Percentiles rank a stretch among this genome's conserved stretches.
Evolutionary conservation across 2,113 vertebrate genomes (phyloP).

Genomic region (Cercocebus atys): DNA sequence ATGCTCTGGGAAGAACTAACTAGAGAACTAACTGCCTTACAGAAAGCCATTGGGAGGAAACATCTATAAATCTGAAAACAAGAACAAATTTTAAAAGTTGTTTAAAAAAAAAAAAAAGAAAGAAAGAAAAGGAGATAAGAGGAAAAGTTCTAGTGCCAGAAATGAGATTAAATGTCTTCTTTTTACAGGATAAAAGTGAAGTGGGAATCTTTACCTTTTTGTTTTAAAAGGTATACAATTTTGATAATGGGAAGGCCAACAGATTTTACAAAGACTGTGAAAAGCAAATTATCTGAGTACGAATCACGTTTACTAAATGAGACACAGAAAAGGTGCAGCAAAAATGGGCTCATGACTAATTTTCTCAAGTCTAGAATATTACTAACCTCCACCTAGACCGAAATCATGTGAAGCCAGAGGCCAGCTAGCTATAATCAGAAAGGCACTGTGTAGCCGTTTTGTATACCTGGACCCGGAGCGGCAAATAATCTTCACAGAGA

Average conservation of each 20-base stretch:
- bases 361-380: neutral
- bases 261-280: neutral
- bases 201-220: neutral
- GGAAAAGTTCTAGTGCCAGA: neutral
- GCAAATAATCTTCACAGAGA: constrained; percentile 90
- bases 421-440: neutral
- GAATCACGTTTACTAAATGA: neutral
- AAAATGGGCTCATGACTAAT: neutral
- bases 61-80: neutral
- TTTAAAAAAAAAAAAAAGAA: too few relatives aligned
- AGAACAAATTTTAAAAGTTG: neutral
- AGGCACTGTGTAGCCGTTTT: neutral
- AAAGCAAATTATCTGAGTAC: neutral
- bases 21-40: neutral
- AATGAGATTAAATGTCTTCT: neutral
- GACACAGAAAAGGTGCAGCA: neutral
- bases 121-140: neutral
- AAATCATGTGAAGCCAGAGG: neutral
- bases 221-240: neutral
- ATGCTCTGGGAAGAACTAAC: neutral
- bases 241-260: neutral
- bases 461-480: constrained; percentile 91
- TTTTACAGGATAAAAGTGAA: constrained; percentile 9
- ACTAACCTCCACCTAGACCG: neutral
- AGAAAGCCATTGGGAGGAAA: constrained; percentile 27